Conservation (phyloP, 2,113 vertebrate species). For the Manacus vitellinus region DNA sequence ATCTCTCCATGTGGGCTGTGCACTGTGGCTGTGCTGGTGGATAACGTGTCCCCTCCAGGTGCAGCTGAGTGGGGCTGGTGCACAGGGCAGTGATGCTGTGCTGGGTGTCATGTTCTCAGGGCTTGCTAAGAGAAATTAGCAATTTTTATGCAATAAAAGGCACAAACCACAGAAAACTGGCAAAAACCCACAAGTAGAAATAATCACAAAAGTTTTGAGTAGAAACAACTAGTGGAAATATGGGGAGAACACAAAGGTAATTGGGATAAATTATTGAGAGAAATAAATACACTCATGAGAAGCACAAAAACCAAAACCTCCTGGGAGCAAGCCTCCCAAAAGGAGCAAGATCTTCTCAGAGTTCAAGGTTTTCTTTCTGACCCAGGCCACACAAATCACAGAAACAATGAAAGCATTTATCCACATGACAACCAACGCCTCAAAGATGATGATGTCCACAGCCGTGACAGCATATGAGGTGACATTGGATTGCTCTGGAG, state of each 20-base stretch:
- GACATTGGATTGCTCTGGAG: not conserved
- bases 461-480: accelerated
- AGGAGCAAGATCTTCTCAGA: slow-evolving; percentile 14
- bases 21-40: not conserved
- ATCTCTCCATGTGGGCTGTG: not conserved
- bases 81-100: not conserved
- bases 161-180: not conserved
- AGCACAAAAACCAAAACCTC: not conserved
- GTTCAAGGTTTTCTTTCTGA: not conserved
- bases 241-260: too few relatives aligned
- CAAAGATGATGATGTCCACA: not conserved
- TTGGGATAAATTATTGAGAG: too few relatives aligned
- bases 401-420: slow-evolving; percentile 1
- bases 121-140: too few relatives aligned
- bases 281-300: too few relatives aligned
- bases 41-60: not conserved
- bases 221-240: too few relatives aligned
- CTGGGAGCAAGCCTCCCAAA: not conserved
- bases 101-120: not conserved
- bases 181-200: too few relatives aligned
- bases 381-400: not conserved
- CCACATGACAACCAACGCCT: not conserved
- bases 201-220: too few relatives aligned
- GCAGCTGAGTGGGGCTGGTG: not conserved
- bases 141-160: too few relatives aligned